A percentile compares a stretch with the other conserved stretches of the same genome.
Evolutionary conservation across 2,797 vertebrate genomes (phyloP).

Genomic region (Pseudomugil tenellus): DNA sequence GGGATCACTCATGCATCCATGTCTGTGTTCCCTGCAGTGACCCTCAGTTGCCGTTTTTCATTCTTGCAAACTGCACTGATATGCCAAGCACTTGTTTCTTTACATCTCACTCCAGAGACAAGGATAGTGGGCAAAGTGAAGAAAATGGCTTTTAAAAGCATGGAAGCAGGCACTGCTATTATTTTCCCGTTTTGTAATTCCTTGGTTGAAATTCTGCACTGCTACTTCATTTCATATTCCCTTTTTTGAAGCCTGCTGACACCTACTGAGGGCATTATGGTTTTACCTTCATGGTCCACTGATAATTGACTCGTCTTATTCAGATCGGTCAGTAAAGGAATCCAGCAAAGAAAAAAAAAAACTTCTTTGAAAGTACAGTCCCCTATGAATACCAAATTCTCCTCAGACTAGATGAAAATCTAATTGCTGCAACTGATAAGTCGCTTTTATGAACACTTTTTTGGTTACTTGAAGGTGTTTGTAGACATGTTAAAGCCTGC

Average conservation of each 20-base stretch:
- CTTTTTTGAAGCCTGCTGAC: conserved; percentile 61
- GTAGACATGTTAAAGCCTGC: conserved; percentile 1
- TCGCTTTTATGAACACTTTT: conserved; percentile 34
- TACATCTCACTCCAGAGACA: conserved; percentile 32
- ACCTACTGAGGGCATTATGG: conserved; percentile 56
- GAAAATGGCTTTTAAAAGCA: conserved; percentile 36
- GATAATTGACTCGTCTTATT: conserved; percentile 65
- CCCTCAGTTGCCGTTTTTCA: conserved; percentile 38
- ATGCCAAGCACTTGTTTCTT: conserved; percentile 36
- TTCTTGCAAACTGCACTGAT: conserved; percentile 44
- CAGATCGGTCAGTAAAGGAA: conserved; percentile 47
- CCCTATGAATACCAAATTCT: conserved; percentile 44
- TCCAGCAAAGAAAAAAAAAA: conserved; percentile 41
- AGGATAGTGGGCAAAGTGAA: conserved; percentile 30
- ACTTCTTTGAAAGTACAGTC: conserved; percentile 58
- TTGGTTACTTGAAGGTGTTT: conserved; percentile 20
- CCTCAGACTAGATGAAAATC: conserved; percentile 15
- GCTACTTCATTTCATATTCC: conserved; percentile 47
- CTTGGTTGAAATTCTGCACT: conserved; percentile 44
- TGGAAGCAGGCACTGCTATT: conserved; percentile 25
- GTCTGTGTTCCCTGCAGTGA: conserved; percentile 36
- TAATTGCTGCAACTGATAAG: conserved; percentile 45
- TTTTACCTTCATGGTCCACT: conserved; percentile 67
- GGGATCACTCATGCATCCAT: conserved; percentile 53
- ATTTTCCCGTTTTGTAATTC: conserved; percentile 47